Percentiles rank a stretch among this genome's conserved stretches.
These are phyloP conservation scores for Myotis daubentonii DNA, from an alignment of 2,797 vertebrate species.

Conservation along the genomic window DNA sequence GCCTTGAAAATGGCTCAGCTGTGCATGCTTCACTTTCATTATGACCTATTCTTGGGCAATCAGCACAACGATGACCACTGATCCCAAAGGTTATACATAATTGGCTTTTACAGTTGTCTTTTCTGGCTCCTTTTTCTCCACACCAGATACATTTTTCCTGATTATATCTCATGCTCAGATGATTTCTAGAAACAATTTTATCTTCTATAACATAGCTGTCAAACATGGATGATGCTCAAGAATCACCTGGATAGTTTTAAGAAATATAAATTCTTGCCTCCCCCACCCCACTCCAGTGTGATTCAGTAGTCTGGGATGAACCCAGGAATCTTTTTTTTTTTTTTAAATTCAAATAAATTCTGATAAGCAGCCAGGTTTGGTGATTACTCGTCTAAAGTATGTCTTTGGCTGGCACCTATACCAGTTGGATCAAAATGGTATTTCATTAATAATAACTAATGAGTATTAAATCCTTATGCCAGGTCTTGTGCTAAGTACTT, in stretches of 20 bases:
- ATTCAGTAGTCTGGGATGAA: constrained; percentile 37
- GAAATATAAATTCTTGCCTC: constrained; percentile 4
- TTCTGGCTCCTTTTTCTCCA: constrained; percentile 42
- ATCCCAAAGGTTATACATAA: constrained; percentile 44
- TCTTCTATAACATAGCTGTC: constrained; percentile 16
- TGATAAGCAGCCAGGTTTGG: constrained; percentile 12
- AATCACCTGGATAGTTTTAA: not conserved
- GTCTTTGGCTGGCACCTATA: not conserved
- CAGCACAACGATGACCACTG: not conserved
- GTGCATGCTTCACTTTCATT: constrained; percentile 41
- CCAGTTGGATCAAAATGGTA: constrained; percentile 11
- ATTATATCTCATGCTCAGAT: constrained; percentile 14
- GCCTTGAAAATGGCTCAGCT: constrained; percentile 44
- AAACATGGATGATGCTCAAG: not conserved
- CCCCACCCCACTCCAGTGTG: not conserved
- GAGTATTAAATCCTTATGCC: not conserved
- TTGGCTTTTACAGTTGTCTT: not conserved
- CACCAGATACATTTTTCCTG: constrained; percentile 1
- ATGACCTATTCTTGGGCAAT: constrained; percentile 10
- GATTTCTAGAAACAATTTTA: constrained; percentile 43
- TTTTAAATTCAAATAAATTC: constrained; percentile 10
- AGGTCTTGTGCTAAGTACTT: not conserved
- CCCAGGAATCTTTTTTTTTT: not conserved
- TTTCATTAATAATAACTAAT: constrained; percentile 9
- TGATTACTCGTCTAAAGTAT: not conserved